phyloP scores from a whole-genome alignment of 1,140 invertebrate genomes.

The Dryas iulia region DNA sequence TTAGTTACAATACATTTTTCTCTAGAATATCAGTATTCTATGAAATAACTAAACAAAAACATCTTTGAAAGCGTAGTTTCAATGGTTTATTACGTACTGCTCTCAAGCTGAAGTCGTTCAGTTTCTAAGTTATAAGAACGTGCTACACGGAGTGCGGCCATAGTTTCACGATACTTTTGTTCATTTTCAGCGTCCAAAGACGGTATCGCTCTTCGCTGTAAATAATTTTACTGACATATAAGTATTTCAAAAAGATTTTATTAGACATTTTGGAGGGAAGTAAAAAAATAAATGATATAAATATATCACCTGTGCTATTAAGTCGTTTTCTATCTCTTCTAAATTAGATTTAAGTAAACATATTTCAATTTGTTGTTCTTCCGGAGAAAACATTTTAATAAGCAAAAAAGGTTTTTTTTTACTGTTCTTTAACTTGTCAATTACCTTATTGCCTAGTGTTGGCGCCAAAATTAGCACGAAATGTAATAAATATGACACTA shows the following conservation, averaged over 20 bases:
- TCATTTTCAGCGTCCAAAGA: conserved; percentile 57
- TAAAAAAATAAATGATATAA: neutral
- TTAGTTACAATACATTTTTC: too few relatives aligned
- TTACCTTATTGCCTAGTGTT: neutral
- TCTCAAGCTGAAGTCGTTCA: conserved; percentile 54
- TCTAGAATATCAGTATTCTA: too few relatives aligned
- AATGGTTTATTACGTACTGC: conserved; percentile 35
- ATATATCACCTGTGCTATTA: conserved; percentile 52
- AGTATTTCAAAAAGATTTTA: neutral
- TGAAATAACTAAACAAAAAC: too few relatives aligned
- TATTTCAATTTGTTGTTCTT: conserved; percentile 65
- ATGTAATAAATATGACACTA: too few relatives aligned
- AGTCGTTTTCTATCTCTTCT: conserved; percentile 60
- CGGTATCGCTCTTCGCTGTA: conserved; percentile 50
- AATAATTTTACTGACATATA: neutral
- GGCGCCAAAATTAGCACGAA: neutral
- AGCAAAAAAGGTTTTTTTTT: neutral
- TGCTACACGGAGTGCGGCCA: conserved; percentile 41
- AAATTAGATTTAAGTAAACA: conserved; percentile 59
- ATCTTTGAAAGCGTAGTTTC: too few relatives aligned
- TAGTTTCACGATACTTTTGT: conserved; percentile 50
- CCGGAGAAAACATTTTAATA: conserved; percentile 51
- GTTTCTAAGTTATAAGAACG: conserved; percentile 50
- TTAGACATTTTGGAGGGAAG: neutral
- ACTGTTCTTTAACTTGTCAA: neutral